Evolutionary conservation across 2,113 vertebrate genomes (phyloP).

Genomic region (Eublepharis macularius): DNA sequence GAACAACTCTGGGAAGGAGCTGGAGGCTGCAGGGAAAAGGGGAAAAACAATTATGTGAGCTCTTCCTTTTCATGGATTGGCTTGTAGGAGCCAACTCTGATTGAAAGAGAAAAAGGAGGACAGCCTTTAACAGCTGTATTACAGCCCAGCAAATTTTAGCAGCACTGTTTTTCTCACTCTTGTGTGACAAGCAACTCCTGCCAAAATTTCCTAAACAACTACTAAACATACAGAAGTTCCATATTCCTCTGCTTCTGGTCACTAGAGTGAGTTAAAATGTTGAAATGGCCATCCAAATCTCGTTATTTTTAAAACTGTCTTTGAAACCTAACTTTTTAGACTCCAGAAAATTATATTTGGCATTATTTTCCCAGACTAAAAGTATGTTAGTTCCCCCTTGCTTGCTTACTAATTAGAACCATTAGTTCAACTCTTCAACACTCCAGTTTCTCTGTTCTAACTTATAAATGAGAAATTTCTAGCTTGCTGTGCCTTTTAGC

Average conservation of each 20-base stretch:
- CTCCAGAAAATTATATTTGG: neutral
- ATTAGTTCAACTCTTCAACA: neutral
- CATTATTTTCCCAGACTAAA: slow-evolving; percentile 4
- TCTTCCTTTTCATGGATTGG: too few relatives aligned
- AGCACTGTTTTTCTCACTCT: neutral
- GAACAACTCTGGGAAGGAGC: too few relatives aligned
- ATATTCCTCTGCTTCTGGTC: neutral
- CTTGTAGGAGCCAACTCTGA: neutral
- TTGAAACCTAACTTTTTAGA: neutral
- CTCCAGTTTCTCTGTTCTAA: neutral
- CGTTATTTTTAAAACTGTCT: neutral
- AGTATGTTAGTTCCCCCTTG: neutral
- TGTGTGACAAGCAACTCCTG: neutral
- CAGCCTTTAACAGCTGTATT: neutral
- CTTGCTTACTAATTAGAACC: neutral
- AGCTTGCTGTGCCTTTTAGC: neutral
- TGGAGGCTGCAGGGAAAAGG: too few relatives aligned
- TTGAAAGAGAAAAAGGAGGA: neutral
- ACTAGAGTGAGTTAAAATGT: neutral
- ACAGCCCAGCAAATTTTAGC: neutral
- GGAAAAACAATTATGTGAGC: too few relatives aligned
- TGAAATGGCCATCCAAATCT: neutral
- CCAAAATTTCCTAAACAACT: neutral
- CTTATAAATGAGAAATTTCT: slow-evolving; percentile 2
- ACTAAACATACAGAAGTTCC: neutral